A percentile compares a stretch with the other conserved stretches of the same genome.
Evolutionary conservation across 2,888 invertebrate genomes (phyloP).

Genomic region (Macropis europaea): DNA sequence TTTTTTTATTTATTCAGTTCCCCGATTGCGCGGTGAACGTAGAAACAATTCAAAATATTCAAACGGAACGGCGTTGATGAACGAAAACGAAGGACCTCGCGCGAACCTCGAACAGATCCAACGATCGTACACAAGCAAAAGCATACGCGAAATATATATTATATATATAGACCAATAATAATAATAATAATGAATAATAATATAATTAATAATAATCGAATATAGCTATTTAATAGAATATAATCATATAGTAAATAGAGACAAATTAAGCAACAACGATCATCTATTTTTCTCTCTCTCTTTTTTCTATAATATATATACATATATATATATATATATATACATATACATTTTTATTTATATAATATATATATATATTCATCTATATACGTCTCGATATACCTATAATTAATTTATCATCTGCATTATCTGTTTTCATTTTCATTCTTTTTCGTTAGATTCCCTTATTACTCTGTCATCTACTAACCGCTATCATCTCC

Average conservation of each 20-base stretch:
- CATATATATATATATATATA: slow-evolving; percentile 31
- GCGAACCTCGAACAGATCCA: slow-evolving; percentile 4
- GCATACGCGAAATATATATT: slow-evolving; percentile 47
- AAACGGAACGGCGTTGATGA: slow-evolving; percentile 8
- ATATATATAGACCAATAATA: slow-evolving; percentile 60
- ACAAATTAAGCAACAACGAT: slow-evolving; percentile 79
- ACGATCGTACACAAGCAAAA: slow-evolving; percentile 33
- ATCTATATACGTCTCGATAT: slow-evolving; percentile 62
- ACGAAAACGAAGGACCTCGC: slow-evolving; percentile 19
- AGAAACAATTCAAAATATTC: slow-evolving; percentile 34
- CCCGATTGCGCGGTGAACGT: too few relatives aligned
- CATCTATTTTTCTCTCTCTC: slow-evolving; percentile 46
- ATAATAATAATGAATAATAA: slow-evolving; percentile 58
- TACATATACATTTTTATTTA: slow-evolving; percentile 31
- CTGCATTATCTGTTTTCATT: slow-evolving; percentile 23
- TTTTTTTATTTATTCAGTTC: too few relatives aligned
- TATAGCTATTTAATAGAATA: slow-evolving; percentile 79
- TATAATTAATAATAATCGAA: slow-evolving; percentile 63
- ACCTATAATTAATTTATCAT: slow-evolving; percentile 64
- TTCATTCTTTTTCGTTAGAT: slow-evolving; percentile 40
- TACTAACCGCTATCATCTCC: slow-evolving; percentile 68
- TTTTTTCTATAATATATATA: slow-evolving; percentile 33
- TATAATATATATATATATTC: slow-evolving; percentile 40
- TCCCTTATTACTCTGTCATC: slow-evolving; percentile 58
- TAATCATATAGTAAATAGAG: slow-evolving; percentile 79